Base-by-base conservation (phyloP, 2,888 invertebrate genomes). In the Marasmarcha lunaedactyla region DNA sequence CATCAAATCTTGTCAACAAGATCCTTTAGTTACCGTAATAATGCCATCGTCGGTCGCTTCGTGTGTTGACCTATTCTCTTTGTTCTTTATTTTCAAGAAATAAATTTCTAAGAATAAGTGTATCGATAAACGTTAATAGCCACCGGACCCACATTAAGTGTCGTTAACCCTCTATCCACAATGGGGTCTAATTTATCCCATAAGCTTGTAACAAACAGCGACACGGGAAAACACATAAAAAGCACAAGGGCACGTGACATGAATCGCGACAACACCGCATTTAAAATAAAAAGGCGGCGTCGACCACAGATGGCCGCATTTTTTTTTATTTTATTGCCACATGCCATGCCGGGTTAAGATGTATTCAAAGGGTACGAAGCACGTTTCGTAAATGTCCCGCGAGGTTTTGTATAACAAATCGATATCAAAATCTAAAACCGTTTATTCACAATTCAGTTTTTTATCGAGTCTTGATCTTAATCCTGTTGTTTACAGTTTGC, bases 161-260 rank as follows among this genome's bases (percentile, higher is more conserved):
- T 33, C 44, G 40, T 45, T 45, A 43, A 39, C 45, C 43, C 39
- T 38, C 41, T 38, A 34, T 41, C 30, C 40, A 42, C 42, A 11
- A 30, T 11, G 30, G 30, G 42, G 40, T 44, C 40, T 49, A 47
- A 51, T 47, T 42, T 45, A 36, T 35, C 34, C 46, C 38, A 49
- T 48, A 43, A 43, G 40, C 39, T 37, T 41, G 36, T 39, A 41
- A 33, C 44, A 39, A 36, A 38, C 38, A 33, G 42, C 44, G 39
- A 42, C 45, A 48, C 43, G 11, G 42, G 44, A 46, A 46, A 45
- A 46, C 44, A 50, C 50, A 49, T 52, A 51, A 47, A 48, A 45
- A 44, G 45, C 44, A 42, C 48, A 38, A 27, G 35, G 42, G 38
- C 40, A 51, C 52, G 51, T 50, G 49, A 47, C 44, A 15, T 33